phyloP scores from a whole-genome alignment of 2,888 invertebrate species.

The Chelonus formosanus region DNA sequence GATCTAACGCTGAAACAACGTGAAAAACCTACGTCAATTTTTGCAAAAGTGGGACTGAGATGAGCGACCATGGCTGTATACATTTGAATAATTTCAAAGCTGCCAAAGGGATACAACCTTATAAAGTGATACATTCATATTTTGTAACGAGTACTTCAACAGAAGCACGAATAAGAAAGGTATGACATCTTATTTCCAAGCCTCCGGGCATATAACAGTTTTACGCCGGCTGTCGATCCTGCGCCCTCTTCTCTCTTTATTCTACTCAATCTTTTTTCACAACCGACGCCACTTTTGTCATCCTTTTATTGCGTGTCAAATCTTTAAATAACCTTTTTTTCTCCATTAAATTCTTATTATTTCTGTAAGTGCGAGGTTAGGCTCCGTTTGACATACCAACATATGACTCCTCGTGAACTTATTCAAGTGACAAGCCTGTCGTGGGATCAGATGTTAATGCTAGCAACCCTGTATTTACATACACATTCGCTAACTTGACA shows the following conservation, averaged over 20 bases:
- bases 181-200: constrained; percentile 57
- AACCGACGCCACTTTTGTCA: not conserved
- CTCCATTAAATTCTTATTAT: too few relatives aligned
- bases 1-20: constrained; percentile 16
- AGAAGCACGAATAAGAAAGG: constrained; percentile 86
- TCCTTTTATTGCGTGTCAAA: too few relatives aligned
- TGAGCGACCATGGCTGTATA: constrained; percentile 79
- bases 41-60: constrained; percentile 57
- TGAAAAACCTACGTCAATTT: constrained; percentile 35
- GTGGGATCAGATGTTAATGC: not conserved
- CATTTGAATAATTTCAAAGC: constrained; percentile 84
- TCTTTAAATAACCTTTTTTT: too few relatives aligned
- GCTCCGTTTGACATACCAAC: too few relatives aligned
- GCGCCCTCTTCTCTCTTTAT: not conserved
- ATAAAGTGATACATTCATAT: constrained; percentile 83
- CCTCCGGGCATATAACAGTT: too few relatives aligned
- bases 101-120: constrained; percentile 77
- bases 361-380: too few relatives aligned
- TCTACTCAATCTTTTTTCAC: not conserved
- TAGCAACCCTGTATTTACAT: constrained; percentile 27
- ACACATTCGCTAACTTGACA: constrained; percentile 13
- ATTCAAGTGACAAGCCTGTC: too few relatives aligned
- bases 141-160: constrained; percentile 84
- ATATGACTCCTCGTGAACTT: too few relatives aligned
- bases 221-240: too few relatives aligned